Evolutionary conservation across 2,888 invertebrate species (phyloP).

Genomic region (Melinopterus prodromus): DNA sequence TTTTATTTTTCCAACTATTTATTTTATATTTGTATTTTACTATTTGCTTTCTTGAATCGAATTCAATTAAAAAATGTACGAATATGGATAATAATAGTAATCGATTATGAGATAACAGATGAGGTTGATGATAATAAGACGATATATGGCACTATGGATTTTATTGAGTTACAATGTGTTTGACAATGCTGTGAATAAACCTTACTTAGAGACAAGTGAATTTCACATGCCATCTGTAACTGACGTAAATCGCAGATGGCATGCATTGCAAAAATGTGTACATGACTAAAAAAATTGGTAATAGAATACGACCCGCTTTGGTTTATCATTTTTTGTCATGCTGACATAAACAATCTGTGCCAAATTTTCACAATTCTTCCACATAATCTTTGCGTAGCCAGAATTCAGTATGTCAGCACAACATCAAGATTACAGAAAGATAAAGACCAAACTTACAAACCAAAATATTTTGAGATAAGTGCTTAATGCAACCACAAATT

Average conservation of each 20-base stretch:
- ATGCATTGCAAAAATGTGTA: conserved; percentile 35
- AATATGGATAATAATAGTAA: background rate
- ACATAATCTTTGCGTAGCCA: background rate
- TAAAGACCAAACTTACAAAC: background rate
- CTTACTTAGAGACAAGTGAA: conserved; percentile 41
- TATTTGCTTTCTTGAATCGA: too few species aligned
- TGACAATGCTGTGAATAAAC: conserved; percentile 59
- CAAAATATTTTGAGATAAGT: conserved; percentile 15
- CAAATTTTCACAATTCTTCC: background rate
- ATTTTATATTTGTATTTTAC: too few species aligned
- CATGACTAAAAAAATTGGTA: background rate
- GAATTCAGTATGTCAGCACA: background rate
- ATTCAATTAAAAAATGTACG: background rate
- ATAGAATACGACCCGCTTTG: conserved; percentile 5
- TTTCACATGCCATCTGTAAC: conserved; percentile 24
- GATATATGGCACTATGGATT: conserved; percentile 62
- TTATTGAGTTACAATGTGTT: conserved; percentile 61
- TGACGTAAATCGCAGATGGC: conserved; percentile 21
- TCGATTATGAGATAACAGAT: conserved; percentile 26
- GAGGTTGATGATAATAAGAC: conserved; percentile 42
- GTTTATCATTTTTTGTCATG: background rate
- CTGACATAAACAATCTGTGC: background rate
- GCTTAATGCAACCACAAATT: conserved; percentile 41
- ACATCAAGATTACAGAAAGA: background rate
- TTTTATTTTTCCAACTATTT: too few species aligned